Evolutionary conservation across 2,113 vertebrate genomes (phyloP).

Genomic region (Callocephalon fimbriatum): DNA sequence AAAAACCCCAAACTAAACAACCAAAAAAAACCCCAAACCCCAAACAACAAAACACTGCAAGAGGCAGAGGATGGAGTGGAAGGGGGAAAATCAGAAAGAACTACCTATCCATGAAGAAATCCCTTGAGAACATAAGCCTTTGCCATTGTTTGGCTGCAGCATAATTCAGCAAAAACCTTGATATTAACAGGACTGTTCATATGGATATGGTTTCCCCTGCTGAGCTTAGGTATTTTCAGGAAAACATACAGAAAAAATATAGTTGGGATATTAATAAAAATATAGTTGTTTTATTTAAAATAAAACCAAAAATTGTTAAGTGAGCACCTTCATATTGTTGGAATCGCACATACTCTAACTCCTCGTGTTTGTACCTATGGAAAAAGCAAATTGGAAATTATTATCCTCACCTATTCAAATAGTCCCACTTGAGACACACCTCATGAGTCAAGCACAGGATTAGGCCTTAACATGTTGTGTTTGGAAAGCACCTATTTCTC

Average conservation of each 20-base stretch:
- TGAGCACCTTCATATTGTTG: neutral
- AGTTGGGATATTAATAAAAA: neutral
- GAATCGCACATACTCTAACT: neutral
- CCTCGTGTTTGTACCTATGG: neutral
- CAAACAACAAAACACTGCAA: neutral
- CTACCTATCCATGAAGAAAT: neutral
- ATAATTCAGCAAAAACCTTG: neutral
- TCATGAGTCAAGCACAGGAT: neutral
- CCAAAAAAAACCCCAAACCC: neutral
- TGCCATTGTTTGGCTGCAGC: neutral
- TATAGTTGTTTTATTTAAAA: neutral
- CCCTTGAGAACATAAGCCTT: fast-evolving
- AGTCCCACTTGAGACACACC: neutral
- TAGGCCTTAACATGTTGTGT: neutral
- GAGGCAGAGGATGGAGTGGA: neutral
- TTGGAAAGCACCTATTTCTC: neutral
- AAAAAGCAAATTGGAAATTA: neutral
- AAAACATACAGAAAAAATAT: neutral
- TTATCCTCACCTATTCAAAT: neutral
- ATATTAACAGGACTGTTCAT: neutral
- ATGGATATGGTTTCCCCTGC: neutral
- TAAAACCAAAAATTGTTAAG: neutral
- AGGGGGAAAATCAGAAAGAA: neutral
- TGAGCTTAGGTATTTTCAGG: neutral
- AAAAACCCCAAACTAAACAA: fast-evolving